Conservation (phyloP, 1,140 invertebrate genomes). For the Druon quercuslanigerum region DNA sequence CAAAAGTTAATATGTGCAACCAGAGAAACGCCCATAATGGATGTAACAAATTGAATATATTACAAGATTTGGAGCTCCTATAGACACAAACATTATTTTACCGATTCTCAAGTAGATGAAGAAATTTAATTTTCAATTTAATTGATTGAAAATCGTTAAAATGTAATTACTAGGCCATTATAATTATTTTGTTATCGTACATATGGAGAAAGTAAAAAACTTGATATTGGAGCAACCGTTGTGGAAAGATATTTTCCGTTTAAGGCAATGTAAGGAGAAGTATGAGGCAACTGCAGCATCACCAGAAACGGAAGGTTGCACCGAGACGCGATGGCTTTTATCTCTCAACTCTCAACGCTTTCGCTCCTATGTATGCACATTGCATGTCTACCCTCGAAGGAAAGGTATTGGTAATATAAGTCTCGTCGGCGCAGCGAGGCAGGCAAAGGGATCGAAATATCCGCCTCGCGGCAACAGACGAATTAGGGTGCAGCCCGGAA, state of each 20-base stretch:
- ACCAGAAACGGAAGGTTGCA: conserved; percentile 43
- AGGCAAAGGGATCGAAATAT: conserved; percentile 47
- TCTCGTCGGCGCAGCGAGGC: conserved; percentile 10
- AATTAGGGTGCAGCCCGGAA: conserved; percentile 18
- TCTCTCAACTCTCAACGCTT: conserved; percentile 18
- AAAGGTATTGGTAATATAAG: neutral
- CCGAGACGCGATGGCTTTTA: conserved; percentile 27
- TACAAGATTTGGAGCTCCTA: too few species aligned
- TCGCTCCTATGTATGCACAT: neutral
- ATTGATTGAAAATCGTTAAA: too few species aligned
- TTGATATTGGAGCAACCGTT: neutral
- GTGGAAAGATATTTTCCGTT: conserved; percentile 15
- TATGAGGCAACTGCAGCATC: conserved; percentile 36
- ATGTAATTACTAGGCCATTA: too few species aligned
- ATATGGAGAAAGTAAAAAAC: conserved; percentile 15
- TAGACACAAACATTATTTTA: too few species aligned
- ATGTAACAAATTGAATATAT: too few species aligned
- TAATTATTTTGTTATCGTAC: too few species aligned
- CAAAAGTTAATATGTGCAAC: too few species aligned
- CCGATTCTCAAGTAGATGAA: too few species aligned
- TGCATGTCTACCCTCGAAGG: neutral
- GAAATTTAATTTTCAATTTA: too few species aligned
- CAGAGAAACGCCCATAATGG: too few species aligned
- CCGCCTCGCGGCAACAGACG: conserved; percentile 40
- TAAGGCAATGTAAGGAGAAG: conserved; percentile 24